These are phyloP conservation scores for Cheilosia grossa DNA, from an alignment of 2,888 invertebrate genomes.

Conservation along the genomic window DNA sequence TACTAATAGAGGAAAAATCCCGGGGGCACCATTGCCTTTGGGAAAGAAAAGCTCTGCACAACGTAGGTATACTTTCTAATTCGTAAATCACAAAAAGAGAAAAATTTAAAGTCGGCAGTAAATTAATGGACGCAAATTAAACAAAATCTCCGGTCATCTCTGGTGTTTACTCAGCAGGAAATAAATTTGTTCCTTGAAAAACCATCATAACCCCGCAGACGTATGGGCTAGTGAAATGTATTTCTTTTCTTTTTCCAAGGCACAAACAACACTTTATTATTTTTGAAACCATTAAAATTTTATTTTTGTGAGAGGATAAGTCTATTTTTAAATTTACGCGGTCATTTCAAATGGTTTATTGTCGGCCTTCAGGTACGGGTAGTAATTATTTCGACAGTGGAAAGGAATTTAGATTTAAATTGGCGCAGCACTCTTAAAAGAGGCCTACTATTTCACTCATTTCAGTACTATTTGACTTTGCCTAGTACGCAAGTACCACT, in stretches of 20 bases:
- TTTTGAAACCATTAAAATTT: conserved; percentile 23
- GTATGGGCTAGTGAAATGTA: conserved; percentile 4
- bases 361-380: too few relatives aligned
- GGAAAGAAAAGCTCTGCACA: too few relatives aligned
- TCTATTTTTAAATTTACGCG: conserved; percentile 4
- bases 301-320: conserved; percentile 42
- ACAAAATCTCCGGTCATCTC: conserved; percentile 14
- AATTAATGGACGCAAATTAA: conserved; percentile 39
- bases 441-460: too few relatives aligned
- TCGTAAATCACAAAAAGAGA: conserved; percentile 11
- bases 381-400: too few relatives aligned
- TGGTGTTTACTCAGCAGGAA: conserved; percentile 20
- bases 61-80: background rate
- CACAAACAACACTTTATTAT: conserved; percentile 19
- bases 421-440: too few relatives aligned
- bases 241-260: conserved; percentile 1
- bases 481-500: too few relatives aligned
- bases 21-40: too few relatives aligned
- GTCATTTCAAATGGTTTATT: too few relatives aligned
- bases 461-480: too few relatives aligned
- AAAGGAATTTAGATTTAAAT: too few relatives aligned
- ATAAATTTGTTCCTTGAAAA: conserved; percentile 34
- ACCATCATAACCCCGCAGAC: conserved; percentile 7
- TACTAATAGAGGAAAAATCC: too few relatives aligned
- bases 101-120: conserved; percentile 28